Evolutionary conservation across 2,888 invertebrate species (phyloP).

Genomic region (Willowsia nigromaculata): DNA sequence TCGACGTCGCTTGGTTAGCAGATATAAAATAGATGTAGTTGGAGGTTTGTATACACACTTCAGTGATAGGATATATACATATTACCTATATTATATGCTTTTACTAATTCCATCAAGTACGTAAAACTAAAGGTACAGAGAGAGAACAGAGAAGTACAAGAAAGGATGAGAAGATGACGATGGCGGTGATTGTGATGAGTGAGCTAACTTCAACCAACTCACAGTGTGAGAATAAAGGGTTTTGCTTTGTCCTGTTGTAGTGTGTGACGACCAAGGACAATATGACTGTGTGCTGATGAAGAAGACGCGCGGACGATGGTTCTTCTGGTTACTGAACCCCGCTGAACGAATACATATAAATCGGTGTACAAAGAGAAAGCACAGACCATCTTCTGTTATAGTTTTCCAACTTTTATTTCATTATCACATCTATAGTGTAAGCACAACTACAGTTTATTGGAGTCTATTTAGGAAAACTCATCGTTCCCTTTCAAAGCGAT

Average conservation of each 20-base stretch:
- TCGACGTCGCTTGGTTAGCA: too few relatives aligned
- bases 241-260: slow-evolving; percentile 41
- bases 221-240: not conserved
- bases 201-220: slow-evolving; percentile 53
- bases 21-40: too few relatives aligned
- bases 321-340: slow-evolving; percentile 4
- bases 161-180: slow-evolving; percentile 4
- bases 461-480: slow-evolving; percentile 49
- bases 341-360: not conserved
- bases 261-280: slow-evolving; percentile 26
- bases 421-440: not conserved
- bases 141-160: not conserved
- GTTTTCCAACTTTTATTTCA: not conserved
- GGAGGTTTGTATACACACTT: too few relatives aligned
- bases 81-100: too few relatives aligned
- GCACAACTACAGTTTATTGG: slow-evolving; percentile 43
- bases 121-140: not conserved
- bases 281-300: slow-evolving; percentile 22
- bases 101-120: too few relatives aligned
- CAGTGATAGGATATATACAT: slow-evolving; percentile 36
- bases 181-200: slow-evolving; percentile 51
- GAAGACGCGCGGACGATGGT: not conserved
- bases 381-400: slow-evolving; percentile 13
- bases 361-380: slow-evolving; percentile 6
- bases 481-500: slow-evolving; percentile 1